phyloP scores from a whole-genome alignment of 1,140 invertebrate genomes.

The Drosophila simulans region DNA sequence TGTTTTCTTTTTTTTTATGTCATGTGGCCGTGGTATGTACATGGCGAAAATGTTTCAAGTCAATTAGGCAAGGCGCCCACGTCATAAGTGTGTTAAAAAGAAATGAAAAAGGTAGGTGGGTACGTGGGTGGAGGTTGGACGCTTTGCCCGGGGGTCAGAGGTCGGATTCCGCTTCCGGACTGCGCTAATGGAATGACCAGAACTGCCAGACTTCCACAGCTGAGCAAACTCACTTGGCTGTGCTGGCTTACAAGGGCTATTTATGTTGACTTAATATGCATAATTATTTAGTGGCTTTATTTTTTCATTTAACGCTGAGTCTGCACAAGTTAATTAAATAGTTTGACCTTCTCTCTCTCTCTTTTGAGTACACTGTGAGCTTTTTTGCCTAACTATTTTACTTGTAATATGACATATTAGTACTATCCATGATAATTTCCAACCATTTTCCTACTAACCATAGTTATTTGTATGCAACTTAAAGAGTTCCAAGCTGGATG shows the following conservation, averaged over 20 bases:
- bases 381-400: no score
- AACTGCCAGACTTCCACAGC: constrained; percentile 10
- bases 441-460: no score
- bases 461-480: no score
- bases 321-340: not conserved
- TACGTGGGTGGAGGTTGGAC: no score
- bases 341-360: no score
- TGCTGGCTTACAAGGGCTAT: not conserved
- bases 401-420: no score
- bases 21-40: constrained; percentile 5
- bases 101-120: not conserved
- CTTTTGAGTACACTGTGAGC: no score
- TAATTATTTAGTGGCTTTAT: not conserved
- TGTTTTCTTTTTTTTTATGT: constrained; percentile 7
- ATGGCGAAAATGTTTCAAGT: constrained; percentile 40
- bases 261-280: not conserved
- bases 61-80: constrained; percentile 34
- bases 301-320: not conserved
- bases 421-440: no score
- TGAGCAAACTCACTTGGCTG: constrained; percentile 7
- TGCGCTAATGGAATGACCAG: constrained; percentile 35
- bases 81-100: constrained; percentile 22
- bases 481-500: no score
- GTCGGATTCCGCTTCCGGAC: constrained; percentile 33
- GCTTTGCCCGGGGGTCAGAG: constrained; percentile 5